phyloP scores from a whole-genome alignment of 2,797 vertebrate species.

The Anguilla marmorata region DNA sequence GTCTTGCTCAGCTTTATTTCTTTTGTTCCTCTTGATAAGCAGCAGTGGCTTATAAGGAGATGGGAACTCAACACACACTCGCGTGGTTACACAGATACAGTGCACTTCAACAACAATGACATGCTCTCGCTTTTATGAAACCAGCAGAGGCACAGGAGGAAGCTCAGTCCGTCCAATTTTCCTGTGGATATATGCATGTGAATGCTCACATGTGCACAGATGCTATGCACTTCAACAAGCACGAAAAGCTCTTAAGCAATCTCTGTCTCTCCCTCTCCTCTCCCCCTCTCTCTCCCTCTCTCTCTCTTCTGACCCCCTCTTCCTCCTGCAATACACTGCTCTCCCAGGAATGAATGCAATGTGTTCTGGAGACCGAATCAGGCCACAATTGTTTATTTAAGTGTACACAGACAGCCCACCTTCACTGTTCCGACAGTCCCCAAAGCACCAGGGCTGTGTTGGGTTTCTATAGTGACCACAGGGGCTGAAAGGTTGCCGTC shows the following conservation, averaged over 20 bases:
- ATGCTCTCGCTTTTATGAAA: background rate
- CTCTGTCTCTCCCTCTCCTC: background rate
- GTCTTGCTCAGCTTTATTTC: background rate
- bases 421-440: conserved; percentile 21
- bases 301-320: background rate
- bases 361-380: conserved; percentile 20
- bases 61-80: background rate
- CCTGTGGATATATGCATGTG: background rate
- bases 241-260: background rate
- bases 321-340: background rate
- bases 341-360: conserved; percentile 30
- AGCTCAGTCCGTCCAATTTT: background rate
- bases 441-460: background rate
- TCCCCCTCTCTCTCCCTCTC: background rate
- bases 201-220: background rate
- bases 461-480: conserved; percentile 40
- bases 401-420: conserved; percentile 31
- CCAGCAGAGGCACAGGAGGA: background rate
- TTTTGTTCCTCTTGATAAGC: background rate
- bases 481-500: conserved; percentile 34
- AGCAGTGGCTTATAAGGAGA: background rate
- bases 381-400: conserved; percentile 31
- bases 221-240: background rate
- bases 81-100: background rate
- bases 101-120: conserved; percentile 32